phyloP scores from a whole-genome alignment of 2,797 vertebrate genomes.

The Adelosebastes latens region DNA sequence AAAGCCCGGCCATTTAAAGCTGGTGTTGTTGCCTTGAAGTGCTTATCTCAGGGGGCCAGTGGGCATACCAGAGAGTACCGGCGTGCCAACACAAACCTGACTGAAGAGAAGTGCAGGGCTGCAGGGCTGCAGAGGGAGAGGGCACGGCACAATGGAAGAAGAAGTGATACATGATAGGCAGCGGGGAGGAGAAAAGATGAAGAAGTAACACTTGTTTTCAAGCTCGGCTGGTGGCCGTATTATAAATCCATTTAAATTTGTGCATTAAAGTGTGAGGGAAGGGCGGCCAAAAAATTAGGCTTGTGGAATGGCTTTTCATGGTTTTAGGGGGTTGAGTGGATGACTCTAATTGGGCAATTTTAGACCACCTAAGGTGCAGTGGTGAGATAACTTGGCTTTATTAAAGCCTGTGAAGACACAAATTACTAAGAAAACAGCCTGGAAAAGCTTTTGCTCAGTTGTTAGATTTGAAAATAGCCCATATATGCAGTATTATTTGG shows the following conservation, averaged over 20 bases:
- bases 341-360: constrained; percentile 58
- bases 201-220: constrained; percentile 54
- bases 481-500: neutral
- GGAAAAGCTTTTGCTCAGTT: constrained; percentile 11
- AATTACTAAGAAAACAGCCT: constrained; percentile 1
- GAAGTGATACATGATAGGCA: constrained; percentile 21
- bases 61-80: neutral
- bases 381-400: constrained; percentile 45
- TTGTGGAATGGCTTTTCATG: constrained; percentile 49
- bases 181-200: constrained; percentile 5
- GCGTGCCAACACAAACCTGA: constrained; percentile 51
- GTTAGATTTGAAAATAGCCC: neutral
- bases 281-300: constrained; percentile 28
- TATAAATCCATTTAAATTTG: constrained; percentile 43
- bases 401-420: constrained; percentile 15
- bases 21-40: constrained; percentile 16
- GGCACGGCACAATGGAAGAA: constrained; percentile 3
- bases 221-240: constrained; percentile 42
- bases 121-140: neutral
- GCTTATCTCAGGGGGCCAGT: constrained; percentile 51
- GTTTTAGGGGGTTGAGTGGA: constrained; percentile 35
- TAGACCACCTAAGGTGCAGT: constrained; percentile 44
- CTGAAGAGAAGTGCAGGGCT: neutral
- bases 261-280: constrained; percentile 41
- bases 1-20: neutral